Evolutionary conservation across 2,888 invertebrate species (phyloP).

Genomic region (Tricholauxania praeusta): DNA sequence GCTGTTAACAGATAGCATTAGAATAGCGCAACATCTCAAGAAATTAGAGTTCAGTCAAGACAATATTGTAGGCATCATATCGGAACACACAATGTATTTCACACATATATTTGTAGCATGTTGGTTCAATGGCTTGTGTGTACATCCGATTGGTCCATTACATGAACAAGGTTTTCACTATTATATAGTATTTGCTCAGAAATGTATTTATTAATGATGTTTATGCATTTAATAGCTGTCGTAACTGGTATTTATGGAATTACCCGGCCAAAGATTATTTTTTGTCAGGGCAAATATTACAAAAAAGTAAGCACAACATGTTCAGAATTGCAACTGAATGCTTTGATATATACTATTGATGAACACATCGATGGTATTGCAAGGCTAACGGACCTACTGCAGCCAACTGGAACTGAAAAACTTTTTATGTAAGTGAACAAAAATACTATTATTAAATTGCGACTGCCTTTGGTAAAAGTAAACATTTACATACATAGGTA

Average conservation of each 20-base stretch:
- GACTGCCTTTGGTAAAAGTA: too few relatives aligned
- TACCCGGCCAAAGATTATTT: slow-evolving; percentile 26
- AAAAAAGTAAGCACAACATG: neutral
- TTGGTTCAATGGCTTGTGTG: slow-evolving; percentile 11
- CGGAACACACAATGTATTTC: slow-evolving; percentile 49
- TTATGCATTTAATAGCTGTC: slow-evolving; percentile 34
- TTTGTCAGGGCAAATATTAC: slow-evolving; percentile 25
- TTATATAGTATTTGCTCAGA: neutral
- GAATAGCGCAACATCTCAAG: slow-evolving; percentile 51
- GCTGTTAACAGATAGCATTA: slow-evolving; percentile 49
- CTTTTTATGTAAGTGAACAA: slow-evolving; percentile 11
- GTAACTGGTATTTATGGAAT: slow-evolving; percentile 17
- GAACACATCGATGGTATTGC: neutral
- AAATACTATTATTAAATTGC: too few relatives aligned
- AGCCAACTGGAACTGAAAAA: neutral
- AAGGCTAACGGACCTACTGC: neutral
- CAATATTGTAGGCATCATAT: slow-evolving; percentile 54
- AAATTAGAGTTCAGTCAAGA: slow-evolving; percentile 48
- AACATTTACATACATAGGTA: too few relatives aligned
- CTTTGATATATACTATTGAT: slow-evolving; percentile 5
- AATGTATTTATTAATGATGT: too few relatives aligned
- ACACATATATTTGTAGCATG: slow-evolving; percentile 45
- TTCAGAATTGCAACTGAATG: neutral
- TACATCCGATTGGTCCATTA: slow-evolving; percentile 53
- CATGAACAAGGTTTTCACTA: slow-evolving; percentile 50